Percentiles rank a stretch among this genome's conserved stretches.
Conservation (phyloP, 2,888 invertebrate genomes). For the Aleiodes testaceus region DNA sequence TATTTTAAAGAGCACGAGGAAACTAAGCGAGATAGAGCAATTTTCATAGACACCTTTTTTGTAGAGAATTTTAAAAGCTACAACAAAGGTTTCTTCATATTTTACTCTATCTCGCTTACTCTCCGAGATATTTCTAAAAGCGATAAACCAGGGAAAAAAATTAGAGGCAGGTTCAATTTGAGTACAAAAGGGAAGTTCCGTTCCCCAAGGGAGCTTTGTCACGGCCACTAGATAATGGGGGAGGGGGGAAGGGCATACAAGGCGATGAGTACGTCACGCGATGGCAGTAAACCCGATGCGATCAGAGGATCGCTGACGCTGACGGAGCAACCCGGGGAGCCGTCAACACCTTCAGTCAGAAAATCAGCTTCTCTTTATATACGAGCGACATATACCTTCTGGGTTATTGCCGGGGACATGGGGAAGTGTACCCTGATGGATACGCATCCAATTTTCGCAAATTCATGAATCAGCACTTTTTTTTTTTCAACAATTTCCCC, state of each 20-base stretch:
- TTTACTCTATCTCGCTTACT: too few relatives aligned
- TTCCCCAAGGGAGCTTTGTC: conserved; percentile 71
- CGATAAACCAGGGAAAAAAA: conserved; percentile 1
- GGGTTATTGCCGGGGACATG: conserved; percentile 24
- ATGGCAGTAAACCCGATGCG: conserved; percentile 71
- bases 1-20: too few relatives aligned
- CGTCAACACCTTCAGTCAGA: conserved; percentile 66
- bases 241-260: conserved; percentile 60
- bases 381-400: conserved; percentile 21
- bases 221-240: conserved; percentile 71
- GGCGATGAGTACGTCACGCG: conserved; percentile 71
- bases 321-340: conserved; percentile 63
- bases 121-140: too few relatives aligned
- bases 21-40: too few relatives aligned
- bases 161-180: conserved; percentile 8
- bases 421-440: conserved; percentile 26
- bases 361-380: conserved; percentile 10
- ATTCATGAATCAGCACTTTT: too few relatives aligned
- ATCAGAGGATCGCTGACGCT: conserved; percentile 54
- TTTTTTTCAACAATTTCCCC: too few relatives aligned
- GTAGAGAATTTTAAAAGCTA: too few relatives aligned
- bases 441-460: conserved; percentile 25
- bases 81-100: too few relatives aligned
- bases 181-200: conserved; percentile 8
- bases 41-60: too few relatives aligned